Base-by-base conservation (phyloP, 2,797 vertebrate genomes). In the Podarcis siculus region DNA sequence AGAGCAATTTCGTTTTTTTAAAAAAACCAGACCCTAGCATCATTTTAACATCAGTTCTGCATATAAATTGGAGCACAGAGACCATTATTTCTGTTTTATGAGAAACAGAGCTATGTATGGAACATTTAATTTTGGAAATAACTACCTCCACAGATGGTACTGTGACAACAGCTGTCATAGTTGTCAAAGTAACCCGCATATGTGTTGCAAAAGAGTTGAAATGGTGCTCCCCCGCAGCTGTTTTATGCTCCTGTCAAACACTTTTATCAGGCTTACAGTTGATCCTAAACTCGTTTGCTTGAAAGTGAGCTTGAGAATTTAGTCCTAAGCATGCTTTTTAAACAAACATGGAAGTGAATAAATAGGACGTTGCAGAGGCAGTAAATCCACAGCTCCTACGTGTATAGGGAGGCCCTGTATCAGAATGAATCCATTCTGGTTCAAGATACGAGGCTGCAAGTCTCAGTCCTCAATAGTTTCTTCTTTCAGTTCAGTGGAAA, bases 121-220 rank as follows among this genome's bases (percentile, higher is more conserved):
- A 73, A 64, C 61, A 84, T 8, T 61, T 83, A 64, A 61, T 32
- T 88, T 91, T 91, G 42, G 79, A 89, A 90, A 90, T 9, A 90
- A 79, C 0, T 3, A 23, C 71, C 85, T 90, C 55, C 35, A 10
- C n/a, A 88, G 73, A 88, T 66, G 76, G 49, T 21, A 81, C 72
- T 69, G 30, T 37, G 91, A 61, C 0, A 89, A 39, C 30, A 89
- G 39, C 75, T 75, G 2, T 87, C 83, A 35, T 17, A 90, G 32
- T 66, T 86, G 55, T 67, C 82, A 67, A 79, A 88, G 86, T 73
- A 91, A 87, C 0, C 3, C 58, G 5, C 37, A 85, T 79, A 66
- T 87, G 19, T 45, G 35, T 71, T 86, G 32, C 23, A 49, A 90
- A 90, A 78, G 64, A 82, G 37, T 82, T 72, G 0, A 17, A 32